Evolutionary conservation across 2,888 invertebrate genomes (phyloP).

Genomic region (Dasypolia templi): DNA sequence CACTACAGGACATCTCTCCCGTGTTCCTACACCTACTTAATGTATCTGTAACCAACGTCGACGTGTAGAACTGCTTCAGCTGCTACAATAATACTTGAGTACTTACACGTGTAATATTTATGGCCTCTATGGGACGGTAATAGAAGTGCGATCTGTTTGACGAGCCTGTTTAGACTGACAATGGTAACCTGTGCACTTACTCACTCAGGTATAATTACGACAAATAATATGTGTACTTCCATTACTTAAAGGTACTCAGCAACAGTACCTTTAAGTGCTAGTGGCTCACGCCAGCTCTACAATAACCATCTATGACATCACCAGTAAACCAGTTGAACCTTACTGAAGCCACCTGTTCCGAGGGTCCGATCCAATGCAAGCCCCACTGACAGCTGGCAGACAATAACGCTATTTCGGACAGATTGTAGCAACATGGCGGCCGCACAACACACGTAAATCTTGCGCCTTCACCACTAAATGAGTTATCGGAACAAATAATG

Average conservation of each 20-base stretch:
- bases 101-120: neutral
- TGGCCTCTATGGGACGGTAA: neutral
- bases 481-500: constrained; percentile 64
- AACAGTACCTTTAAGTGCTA: neutral
- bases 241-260: neutral
- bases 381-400: neutral
- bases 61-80: neutral
- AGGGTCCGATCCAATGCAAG: neutral
- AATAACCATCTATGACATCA: neutral
- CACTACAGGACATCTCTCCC: neutral
- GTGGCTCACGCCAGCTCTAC: neutral
- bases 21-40: too few species aligned
- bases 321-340: neutral
- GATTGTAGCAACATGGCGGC: constrained; percentile 10
- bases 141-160: neutral
- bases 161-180: neutral
- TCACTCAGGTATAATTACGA: neutral
- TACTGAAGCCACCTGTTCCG: neutral
- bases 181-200: neutral
- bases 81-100: neutral
- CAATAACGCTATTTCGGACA: neutral
- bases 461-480: constrained; percentile 55
- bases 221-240: neutral
- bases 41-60: neutral
- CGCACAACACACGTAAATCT: constrained; percentile 43